These are phyloP conservation scores for Heliconius himera DNA, from an alignment of 1,140 invertebrate species.

Conservation along the genomic window DNA sequence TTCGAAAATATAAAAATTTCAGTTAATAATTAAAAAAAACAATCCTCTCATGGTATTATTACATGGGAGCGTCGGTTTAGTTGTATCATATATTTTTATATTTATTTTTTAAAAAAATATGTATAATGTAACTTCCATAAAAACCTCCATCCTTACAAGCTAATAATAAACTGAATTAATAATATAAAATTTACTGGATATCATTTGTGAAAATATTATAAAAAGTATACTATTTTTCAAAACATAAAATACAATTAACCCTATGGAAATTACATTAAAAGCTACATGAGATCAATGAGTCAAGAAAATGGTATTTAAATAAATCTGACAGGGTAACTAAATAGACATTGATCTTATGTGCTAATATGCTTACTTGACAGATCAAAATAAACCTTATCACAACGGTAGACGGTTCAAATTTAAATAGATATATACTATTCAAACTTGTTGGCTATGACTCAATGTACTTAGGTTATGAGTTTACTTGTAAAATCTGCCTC, in stretches of 20 bases:
- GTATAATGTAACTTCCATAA: slow-evolving; percentile 69
- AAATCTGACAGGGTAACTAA: slow-evolving; percentile 1
- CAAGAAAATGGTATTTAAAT: neutral
- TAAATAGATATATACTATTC: neutral
- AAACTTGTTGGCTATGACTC: slow-evolving; percentile 6
- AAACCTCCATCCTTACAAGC: slow-evolving; percentile 30
- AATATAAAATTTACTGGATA: neutral
- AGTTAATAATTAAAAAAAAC: slow-evolving; percentile 45
- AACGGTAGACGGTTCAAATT: neutral
- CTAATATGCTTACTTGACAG: neutral
- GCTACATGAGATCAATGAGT: slow-evolving; percentile 29
- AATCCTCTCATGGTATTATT: slow-evolving; percentile 74
- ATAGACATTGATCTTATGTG: slow-evolving; percentile 20
- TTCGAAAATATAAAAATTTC: slow-evolving; percentile 56
- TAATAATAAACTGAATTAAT: no score
- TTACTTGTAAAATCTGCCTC: neutral
- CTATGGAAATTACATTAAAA: slow-evolving; percentile 56
- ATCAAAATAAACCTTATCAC: neutral
- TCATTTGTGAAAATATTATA: neutral
- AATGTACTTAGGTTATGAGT: slow-evolving; percentile 11
- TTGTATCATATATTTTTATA: neutral
- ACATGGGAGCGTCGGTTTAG: slow-evolving; percentile 39
- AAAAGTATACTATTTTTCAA: neutral
- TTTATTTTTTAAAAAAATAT: neutral
- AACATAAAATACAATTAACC: slow-evolving; percentile 18